Evolutionary conservation across 2,888 invertebrate genomes (phyloP).

Genomic region (Meta bourneti): DNA sequence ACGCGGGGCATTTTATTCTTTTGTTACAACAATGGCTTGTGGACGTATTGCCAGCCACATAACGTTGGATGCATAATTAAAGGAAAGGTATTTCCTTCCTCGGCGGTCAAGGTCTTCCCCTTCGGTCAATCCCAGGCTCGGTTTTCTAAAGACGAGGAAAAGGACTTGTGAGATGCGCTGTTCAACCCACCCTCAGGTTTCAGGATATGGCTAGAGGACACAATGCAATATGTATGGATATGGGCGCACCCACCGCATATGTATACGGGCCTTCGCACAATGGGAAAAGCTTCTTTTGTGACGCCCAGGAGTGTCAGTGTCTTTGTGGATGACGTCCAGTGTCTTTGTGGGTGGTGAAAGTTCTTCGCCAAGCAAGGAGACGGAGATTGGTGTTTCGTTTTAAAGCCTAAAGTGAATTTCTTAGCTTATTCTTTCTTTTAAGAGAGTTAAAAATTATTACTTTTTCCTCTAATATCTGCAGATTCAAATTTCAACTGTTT

Average conservation of each 20-base stretch:
- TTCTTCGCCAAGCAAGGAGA: not conserved
- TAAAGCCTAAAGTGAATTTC: no score
- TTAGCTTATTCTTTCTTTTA: no score
- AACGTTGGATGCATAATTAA: constrained; percentile 59
- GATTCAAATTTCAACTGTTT: no score
- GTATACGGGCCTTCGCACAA: constrained; percentile 13
- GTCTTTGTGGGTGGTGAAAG: constrained; percentile 42
- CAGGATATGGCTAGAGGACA: constrained; percentile 51
- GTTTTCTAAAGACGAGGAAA: constrained; percentile 10
- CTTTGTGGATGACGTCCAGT: constrained; percentile 16
- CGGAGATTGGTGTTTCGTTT: no score
- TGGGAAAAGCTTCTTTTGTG: constrained; percentile 15
- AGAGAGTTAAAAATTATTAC: no score
- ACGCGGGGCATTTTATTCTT: not conserved
- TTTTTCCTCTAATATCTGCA: no score
- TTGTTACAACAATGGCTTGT: constrained; percentile 33
- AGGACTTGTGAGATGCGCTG: not conserved
- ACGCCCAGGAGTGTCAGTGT: constrained; percentile 50
- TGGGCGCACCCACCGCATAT: constrained; percentile 40
- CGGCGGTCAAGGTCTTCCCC: constrained; percentile 40
- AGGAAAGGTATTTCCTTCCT: constrained; percentile 35
- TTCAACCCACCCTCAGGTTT: not conserved
- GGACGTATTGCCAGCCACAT: constrained; percentile 23
- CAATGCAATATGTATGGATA: constrained; percentile 9
- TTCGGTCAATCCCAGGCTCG: constrained; percentile 29